A percentile compares a stretch with the other conserved stretches of the same genome.
Evolutionary conservation across 1,140 invertebrate species (phyloP).

Genomic region (Tenebrio molitor): DNA sequence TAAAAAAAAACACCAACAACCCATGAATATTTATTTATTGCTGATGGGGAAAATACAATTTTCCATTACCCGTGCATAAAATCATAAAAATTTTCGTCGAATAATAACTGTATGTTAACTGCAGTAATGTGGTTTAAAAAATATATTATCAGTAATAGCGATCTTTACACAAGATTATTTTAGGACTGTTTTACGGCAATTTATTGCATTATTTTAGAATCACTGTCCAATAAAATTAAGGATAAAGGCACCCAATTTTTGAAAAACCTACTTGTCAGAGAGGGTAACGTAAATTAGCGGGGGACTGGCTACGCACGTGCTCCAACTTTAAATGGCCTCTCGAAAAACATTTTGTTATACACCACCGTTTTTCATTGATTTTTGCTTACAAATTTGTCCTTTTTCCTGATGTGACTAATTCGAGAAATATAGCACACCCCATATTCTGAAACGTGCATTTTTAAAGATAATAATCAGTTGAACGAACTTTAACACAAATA

Average conservation of each 20-base stretch:
- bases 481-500: too few relatives aligned
- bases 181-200: too few relatives aligned
- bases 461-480: neutral
- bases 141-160: too few relatives aligned
- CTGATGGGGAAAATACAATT: constrained; percentile 3
- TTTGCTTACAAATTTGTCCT: constrained; percentile 19
- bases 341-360: constrained; percentile 34
- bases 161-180: too few relatives aligned
- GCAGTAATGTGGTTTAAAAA: too few relatives aligned
- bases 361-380: constrained; percentile 15
- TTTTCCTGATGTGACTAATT: constrained; percentile 30
- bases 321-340: constrained; percentile 25
- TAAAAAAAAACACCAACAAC: constrained; percentile 19
- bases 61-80: neutral
- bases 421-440: neutral
- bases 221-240: constrained; percentile 31
- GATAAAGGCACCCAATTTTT: constrained; percentile 23
- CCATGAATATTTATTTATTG: constrained; percentile 33
- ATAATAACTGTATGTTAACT: too few relatives aligned
- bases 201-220: constrained; percentile 18
- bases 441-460: neutral
- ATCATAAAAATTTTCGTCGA: too few relatives aligned
- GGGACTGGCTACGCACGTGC: constrained; percentile 20
- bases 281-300: constrained; percentile 29
- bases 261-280: constrained; percentile 38